Evolutionary conservation across 2,888 invertebrate species (phyloP).

Genomic region (Hirtodrosophila trivittata): DNA sequence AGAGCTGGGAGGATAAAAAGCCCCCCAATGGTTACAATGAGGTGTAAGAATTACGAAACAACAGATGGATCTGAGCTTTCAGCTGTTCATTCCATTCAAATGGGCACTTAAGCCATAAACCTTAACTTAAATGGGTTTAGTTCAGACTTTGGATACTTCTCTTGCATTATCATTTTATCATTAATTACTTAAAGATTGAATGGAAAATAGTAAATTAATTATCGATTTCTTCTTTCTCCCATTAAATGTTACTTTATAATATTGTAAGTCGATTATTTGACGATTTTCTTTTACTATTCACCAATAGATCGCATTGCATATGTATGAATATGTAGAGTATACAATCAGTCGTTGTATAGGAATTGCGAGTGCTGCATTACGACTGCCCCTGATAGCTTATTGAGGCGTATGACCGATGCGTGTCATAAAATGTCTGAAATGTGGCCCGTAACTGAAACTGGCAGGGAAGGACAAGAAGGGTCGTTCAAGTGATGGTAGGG

Average conservation of each 20-base stretch:
- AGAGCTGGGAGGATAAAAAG: conserved; percentile 29
- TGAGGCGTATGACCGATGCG: conserved; percentile 43
- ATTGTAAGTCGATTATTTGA: no score
- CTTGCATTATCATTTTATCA: no score
- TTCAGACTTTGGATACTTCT: no score
- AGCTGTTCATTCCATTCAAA: no score
- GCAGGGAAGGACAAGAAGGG: conserved; percentile 14
- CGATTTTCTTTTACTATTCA: no score
- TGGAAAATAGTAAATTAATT: not conserved
- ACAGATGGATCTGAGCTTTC: conserved; percentile 35
- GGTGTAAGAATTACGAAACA: conserved; percentile 48
- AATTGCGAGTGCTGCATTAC: conserved; percentile 2
- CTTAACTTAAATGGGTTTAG: conserved; percentile 1
- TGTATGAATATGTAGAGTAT: conserved; percentile 15
- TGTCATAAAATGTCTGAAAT: conserved; percentile 65
- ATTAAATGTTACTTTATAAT: no score
- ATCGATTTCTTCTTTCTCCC: not conserved
- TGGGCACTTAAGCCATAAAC: no score
- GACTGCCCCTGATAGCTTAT: conserved; percentile 20
- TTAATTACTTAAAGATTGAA: not conserved
- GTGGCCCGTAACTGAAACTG: conserved; percentile 50
- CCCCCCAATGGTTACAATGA: conserved; percentile 30
- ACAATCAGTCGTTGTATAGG: not conserved
- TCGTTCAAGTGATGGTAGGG: not conserved
- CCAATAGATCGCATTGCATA: no score